These are phyloP conservation scores for Anadara kagoshimensis DNA, from an alignment of 1,140 invertebrate genomes.

Conservation along the genomic window DNA sequence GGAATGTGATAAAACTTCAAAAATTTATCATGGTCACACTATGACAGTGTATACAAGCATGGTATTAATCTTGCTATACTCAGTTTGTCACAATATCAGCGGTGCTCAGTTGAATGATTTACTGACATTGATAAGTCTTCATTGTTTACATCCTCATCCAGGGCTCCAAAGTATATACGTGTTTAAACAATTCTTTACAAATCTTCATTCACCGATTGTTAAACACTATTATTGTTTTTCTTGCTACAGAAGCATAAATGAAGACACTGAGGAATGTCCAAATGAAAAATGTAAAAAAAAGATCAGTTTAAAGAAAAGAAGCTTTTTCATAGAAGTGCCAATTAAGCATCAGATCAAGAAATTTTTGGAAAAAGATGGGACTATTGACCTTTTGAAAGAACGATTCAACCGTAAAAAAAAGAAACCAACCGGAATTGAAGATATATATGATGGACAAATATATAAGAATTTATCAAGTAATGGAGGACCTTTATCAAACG, in stretches of 20 bases:
- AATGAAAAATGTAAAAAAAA: too few species aligned
- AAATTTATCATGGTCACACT: slow-evolving; percentile 18
- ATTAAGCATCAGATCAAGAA: too few species aligned
- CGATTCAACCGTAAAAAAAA: slow-evolving; percentile 4
- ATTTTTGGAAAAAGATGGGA: too few species aligned
- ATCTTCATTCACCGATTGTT: slow-evolving; percentile 8
- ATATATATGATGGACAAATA: slow-evolving; percentile 22
- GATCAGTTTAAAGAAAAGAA: too few species aligned
- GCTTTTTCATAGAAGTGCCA: too few species aligned
- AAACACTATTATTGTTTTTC: slow-evolving; percentile 16
- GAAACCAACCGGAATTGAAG: neutral
- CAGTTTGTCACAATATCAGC: slow-evolving; percentile 4
- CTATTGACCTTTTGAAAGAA: too few species aligned
- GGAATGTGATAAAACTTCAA: too few species aligned
- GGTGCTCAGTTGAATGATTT: too few species aligned
- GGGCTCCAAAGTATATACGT: neutral
- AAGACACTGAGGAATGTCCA: too few species aligned
- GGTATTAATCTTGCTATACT: slow-evolving; percentile 11
- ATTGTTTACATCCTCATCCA: slow-evolving; percentile 10
- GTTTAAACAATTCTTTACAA: slow-evolving; percentile 11
- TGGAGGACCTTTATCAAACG: slow-evolving; percentile 5
- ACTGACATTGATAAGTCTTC: too few species aligned
- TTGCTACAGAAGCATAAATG: neutral
- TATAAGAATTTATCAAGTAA: neutral
- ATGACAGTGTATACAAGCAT: slow-evolving; percentile 21